Conservation (phyloP, 2,797 vertebrate genomes). For the Lutjanus campechanus region DNA sequence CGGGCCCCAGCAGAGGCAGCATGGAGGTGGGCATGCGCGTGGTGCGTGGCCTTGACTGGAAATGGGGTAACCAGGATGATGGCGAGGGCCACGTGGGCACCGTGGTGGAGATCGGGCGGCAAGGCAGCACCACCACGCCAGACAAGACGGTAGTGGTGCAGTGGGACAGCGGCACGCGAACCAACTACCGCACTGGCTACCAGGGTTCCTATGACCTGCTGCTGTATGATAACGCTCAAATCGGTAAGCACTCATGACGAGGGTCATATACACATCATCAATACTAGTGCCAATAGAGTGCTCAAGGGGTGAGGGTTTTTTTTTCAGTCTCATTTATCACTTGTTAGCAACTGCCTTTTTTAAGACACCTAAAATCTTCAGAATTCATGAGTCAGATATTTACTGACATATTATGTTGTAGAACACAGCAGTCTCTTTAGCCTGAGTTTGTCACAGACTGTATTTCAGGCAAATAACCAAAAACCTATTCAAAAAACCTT, state of each 20-base stretch:
- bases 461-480: no score
- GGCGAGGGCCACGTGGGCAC: constrained; percentile 96
- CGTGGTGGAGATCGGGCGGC: constrained; percentile 96
- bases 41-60: constrained; percentile 97
- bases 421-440: no score
- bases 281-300: neutral
- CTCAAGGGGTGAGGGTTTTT: no score
- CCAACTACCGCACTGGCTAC: constrained; percentile 98
- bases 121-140: constrained; percentile 96
- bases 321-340: no score
- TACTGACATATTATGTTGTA: no score
- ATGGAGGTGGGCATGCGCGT: constrained; percentile 99
- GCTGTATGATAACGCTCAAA: constrained; percentile 97
- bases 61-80: constrained; percentile 96
- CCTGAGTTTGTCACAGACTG: no score
- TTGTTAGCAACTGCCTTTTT: no score
- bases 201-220: constrained; percentile 96
- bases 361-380: no score
- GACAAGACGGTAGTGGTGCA: constrained; percentile 98
- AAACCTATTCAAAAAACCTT: no score
- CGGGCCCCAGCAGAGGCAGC: constrained; percentile 79
- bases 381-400: neutral
- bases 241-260: constrained; percentile 84
- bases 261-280: neutral
- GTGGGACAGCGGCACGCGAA: constrained; percentile 97